Base-by-base conservation (phyloP, 1,140 invertebrate genomes). In the Brachionus sp. region DNA sequence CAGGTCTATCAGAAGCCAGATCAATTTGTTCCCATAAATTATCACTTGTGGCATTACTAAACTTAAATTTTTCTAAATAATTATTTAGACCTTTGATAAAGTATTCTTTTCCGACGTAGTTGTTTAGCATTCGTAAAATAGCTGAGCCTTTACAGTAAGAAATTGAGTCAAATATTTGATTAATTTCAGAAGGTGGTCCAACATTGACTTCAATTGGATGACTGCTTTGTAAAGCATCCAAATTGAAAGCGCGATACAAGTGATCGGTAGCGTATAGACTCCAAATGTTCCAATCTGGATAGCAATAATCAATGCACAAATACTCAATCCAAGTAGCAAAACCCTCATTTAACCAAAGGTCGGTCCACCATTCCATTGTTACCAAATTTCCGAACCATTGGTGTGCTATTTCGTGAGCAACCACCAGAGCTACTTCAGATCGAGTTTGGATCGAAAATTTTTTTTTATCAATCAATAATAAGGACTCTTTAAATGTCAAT, bases 51-150 rank as follows among this genome's bases (percentile, higher is more conserved):
- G 97, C 95, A 87, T 99, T 97, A 39, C 90, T 91, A 86, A 96
- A 96, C 88, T 93, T 92, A 90, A 97, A 94, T 82, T 92, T 92
- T 5, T 92, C 95, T 80, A 99, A 89, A 86, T 99, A 99, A 5
- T 93, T 87, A 86, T 96, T 93, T 93, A 99, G 96, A 29, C 96
- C 96, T 88, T 93, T 94, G 12, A 93, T 92, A 87, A 98, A 99
- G 88, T 94, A 93, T 4, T 83, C 85, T 84, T 97, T 95, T 9
- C 96, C 96, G 86, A 99, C 94, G 86, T 96, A 98, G 86, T 93
- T 92, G 87, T 97, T 95, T 44, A 99, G 89, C 97, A 99, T 99
- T 85, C 96, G 91, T 70, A 98, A 97, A 1, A 99, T 93, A 50
- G 94, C 95, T 0, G 89, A 88, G 12, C 90, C 89, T 84, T 90